Conservation (phyloP, 2,888 invertebrate genomes). For the Orchesellides sinensis region DNA sequence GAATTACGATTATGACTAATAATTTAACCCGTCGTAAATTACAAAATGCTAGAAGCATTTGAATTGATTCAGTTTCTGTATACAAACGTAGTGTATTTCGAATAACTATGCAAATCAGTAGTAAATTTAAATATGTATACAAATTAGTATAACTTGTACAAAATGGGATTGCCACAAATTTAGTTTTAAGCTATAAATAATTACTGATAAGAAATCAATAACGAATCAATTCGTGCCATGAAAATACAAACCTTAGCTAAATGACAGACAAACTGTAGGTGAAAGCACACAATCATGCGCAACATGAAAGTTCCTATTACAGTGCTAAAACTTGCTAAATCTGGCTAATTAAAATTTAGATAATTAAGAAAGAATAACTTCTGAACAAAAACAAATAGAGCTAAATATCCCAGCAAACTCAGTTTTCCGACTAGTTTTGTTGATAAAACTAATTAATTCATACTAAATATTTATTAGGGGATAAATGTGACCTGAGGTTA, state of each 20-base stretch:
- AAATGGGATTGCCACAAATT: too few relatives aligned
- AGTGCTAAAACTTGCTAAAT: slow-evolving; percentile 57
- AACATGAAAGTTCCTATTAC: slow-evolving; percentile 61
- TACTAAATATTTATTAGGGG: slow-evolving; percentile 36
- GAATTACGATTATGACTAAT: not conserved
- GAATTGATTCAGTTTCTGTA: not conserved
- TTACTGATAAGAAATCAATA: not conserved
- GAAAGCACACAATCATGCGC: slow-evolving; percentile 65
- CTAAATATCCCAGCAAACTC: too few relatives aligned
- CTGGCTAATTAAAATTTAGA: not conserved
- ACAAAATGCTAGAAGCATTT: slow-evolving; percentile 39
- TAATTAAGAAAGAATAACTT: not conserved
- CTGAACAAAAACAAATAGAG: not conserved
- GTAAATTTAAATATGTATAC: not conserved
- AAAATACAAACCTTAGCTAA: not conserved
- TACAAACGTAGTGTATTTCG: not conserved
- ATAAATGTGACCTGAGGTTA: slow-evolving; percentile 64
- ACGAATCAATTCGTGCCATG: slow-evolving; percentile 23
- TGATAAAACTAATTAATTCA: not conserved
- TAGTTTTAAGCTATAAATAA: too few relatives aligned
- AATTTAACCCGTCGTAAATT: not conserved
- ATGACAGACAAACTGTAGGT: not conserved
- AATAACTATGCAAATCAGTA: not conserved
- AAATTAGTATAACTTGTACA: not conserved
- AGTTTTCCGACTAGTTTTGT: too few relatives aligned